Evolutionary conservation across 2,888 invertebrate species (phyloP), one percentile per base, ranked within the genome.

Genomic region (Lamproptera curius): DNA sequence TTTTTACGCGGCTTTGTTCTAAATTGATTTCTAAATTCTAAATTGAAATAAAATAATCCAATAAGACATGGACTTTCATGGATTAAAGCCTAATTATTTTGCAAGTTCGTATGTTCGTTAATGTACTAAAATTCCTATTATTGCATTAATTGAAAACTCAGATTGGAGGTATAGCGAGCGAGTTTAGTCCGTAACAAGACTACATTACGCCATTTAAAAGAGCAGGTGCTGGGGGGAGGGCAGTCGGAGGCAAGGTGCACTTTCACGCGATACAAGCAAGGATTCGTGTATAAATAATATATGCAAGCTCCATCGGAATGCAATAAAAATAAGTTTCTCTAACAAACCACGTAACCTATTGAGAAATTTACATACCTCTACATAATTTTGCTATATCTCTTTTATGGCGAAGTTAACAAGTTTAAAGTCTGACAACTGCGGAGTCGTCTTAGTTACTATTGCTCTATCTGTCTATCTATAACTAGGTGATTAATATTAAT

Each of bases 151-250:
- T n/a, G n/a, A n/a, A n/a, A n/a, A n/a, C n/a, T n/a, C n/a, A n/a
- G n/a, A n/a, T n/a, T n/a, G n/a, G n/a, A n/a, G n/a, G n/a, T n/a
- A n/a, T n/a, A n/a, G n/a, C n/a, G n/a, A n/a, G n/a, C n/a, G n/a
- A n/a, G 33, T 45, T 41, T 50, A 33, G 37, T 5, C 13, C 17
- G 13, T 38, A 41, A 39, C 40, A 37, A 39, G 42, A 42, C 16
- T 73, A 65, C 70, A 74, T 80, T 76, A 77, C 80, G 77, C 73
- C 84, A 85, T 79, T 68, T 82, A 81, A 73, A 73, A 68, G 69
- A 60, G 73, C 85, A 70, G 60, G 65, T 64, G 58, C 55, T 59
- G 56, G 61, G 59, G 56, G 14, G 26, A 20, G 16, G 43, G 42
- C 42, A 33, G n/a, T 16, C 55, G 67, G 60, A 59, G 63, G 74